Base-by-base conservation (phyloP, 2,888 invertebrate species). In the Lasioglossum pauxillum region DNA sequence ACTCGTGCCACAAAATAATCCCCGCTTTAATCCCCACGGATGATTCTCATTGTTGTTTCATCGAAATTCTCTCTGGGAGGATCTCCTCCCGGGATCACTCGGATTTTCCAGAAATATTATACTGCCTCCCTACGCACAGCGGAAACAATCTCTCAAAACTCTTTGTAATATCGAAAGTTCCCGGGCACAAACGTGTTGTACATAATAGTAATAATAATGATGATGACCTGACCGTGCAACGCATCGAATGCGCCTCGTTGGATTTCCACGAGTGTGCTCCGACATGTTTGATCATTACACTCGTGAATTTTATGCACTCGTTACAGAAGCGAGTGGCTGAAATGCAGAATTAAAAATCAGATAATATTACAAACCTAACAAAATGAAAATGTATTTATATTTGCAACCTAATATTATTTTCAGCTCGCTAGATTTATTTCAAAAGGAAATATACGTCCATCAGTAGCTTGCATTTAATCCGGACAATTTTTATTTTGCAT, bases 31-130 rank as follows among this genome's bases (percentile, higher is more conserved):
- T 91, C 89, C 91, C 78, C 57, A 72, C 83, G 86, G 83, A 90
- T 85, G 83, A 90, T 89, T 88, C 86, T 86, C 89, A 88, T 91
- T 90, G 89, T 90, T 90, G 84, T 91, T 89, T 86, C 91, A 88
- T 89, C 85, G 91, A 91, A 91, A 88, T 89, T 89, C 88, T 83
- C 86, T 82, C 67, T 75, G 77, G 53, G 27, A 71, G 82, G 67
- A 87, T 87, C 79, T 89, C 78, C 83, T 84, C 80, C 53, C 80
- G 83, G 85, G 82, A 89, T 86, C 83, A 74, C 79, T 67, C 84
- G 79, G 86, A 90, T 90, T 91, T 90, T 83, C 83, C 80, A 87
- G 85, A 86, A 86, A 87, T 90, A 90, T 86, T 88, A 86, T 88
- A 74, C 57, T 12, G 4, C 84, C 81, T 57, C 81, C 67, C 77